These are phyloP conservation scores for Diadegma fenestrale DNA, from an alignment of 2,888 invertebrate genomes.

Conservation along the genomic window DNA sequence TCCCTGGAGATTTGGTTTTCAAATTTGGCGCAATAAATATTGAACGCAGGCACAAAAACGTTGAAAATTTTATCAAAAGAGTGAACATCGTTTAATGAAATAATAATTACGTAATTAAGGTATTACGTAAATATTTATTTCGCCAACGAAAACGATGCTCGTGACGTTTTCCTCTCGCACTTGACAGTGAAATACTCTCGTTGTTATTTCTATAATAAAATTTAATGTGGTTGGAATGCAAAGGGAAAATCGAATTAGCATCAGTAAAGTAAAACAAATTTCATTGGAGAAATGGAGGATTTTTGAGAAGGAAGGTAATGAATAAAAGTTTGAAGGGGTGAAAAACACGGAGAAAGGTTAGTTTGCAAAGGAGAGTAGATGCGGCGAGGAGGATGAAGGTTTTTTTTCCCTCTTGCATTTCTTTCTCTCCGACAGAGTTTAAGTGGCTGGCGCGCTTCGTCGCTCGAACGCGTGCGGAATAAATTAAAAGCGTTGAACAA, in stretches of 20 bases:
- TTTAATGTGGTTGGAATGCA: neutral
- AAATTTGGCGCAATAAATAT: neutral
- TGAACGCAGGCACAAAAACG: neutral
- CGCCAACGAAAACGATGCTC: neutral
- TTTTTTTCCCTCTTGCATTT: neutral
- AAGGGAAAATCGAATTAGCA: conserved; percentile 1
- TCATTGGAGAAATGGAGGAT: neutral
- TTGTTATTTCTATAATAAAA: neutral
- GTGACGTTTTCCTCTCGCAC: neutral
- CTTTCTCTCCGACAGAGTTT: conserved; percentile 13
- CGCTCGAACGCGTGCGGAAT: conserved; percentile 62
- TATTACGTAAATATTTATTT: neutral
- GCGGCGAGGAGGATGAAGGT: conserved; percentile 23
- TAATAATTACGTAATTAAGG: neutral
- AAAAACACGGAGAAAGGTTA: conserved; percentile 15
- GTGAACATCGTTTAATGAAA: neutral
- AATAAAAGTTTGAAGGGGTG: conserved; percentile 21
- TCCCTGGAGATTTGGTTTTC: neutral
- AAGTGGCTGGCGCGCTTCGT: conserved; percentile 48
- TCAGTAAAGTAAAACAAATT: neutral
- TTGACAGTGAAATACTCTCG: neutral
- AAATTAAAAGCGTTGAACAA: conserved; percentile 65
- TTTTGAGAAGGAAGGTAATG: conserved; percentile 19
- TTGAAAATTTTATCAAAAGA: neutral
- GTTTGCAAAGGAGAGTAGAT: conserved; percentile 17